Base-by-base conservation (phyloP, 92 coral and sea anemone genomes). In the Parazoanthus atlanticus region DNA sequence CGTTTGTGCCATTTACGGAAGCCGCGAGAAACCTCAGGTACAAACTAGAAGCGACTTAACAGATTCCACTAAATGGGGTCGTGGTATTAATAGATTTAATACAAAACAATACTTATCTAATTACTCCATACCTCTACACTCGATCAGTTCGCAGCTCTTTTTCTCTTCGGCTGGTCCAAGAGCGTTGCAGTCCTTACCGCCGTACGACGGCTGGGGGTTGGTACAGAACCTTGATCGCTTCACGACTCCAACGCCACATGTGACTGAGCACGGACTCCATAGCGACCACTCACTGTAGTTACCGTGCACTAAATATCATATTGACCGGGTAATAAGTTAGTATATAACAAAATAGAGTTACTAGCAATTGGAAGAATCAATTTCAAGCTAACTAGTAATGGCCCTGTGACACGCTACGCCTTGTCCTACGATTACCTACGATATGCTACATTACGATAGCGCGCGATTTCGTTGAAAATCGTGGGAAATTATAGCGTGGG, bases 211-310 rank as follows among this genome's bases (percentile, higher is more conserved):
- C 34, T 91, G 81, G 46, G 99, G 99, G 71, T 94, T 93, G 92
- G 96, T 96, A 84, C 99, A 97, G 89, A 90, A 93, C 66, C 99
- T 89, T 49, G 91, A 90, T 36, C 99, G 89, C 85, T 92, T 93
- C 91, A 97, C 94, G 34, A 90, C 93, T 6, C 99, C 99, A 11
- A 93, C 96, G 21, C 98, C 99, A 86, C 99, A 97, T 36, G 98
- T 97, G 65, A 96, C 99, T 5, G 99, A 97, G 76, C 99, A 97
- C 32, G 98, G 98, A 56, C 95, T 86, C 99, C 99, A 97, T 56
- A 96, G 71, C 5, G 99, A 95, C 99, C 99, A 97, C 81, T 93
- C 95, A 81, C 99, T 95, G 91, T 90, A 97, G 88, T 93, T 93
- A 29, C 99, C 99, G 23, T 93, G 91, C 40, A 94, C 99, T 94